These are phyloP conservation scores for Zoanthus sansibaricus DNA, from an alignment of 92 coral and sea anemone species.

Conservation along the genomic window DNA sequence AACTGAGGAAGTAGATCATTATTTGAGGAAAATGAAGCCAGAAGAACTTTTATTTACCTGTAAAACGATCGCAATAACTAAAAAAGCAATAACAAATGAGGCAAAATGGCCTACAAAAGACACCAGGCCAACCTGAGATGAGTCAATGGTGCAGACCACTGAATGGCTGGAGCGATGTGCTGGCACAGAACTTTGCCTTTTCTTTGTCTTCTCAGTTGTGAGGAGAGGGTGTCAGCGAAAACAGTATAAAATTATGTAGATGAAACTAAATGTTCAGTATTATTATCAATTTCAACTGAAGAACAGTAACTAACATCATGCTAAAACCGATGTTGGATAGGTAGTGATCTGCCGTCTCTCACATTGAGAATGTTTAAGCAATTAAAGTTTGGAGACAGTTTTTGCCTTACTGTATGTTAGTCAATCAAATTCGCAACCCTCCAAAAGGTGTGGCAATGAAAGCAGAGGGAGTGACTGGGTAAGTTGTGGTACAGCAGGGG, in stretches of 20 bases:
- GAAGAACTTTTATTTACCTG: no score
- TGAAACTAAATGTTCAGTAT: no score
- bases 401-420: not conserved
- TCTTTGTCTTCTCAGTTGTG: not conserved
- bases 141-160: no score
- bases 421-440: conserved; percentile 10
- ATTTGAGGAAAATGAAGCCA: no score
- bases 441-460: not conserved
- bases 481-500: not conserved
- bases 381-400: not conserved
- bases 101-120: no score
- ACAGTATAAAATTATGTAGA: not conserved
- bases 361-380: not conserved
- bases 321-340: not conserved
- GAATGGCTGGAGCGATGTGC: no score
- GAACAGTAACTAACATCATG: conserved; percentile 7
- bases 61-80: no score
- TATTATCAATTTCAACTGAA: not conserved
- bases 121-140: no score
- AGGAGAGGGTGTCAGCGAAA: not conserved
- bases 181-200: not conserved
- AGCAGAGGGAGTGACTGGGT: not conserved
- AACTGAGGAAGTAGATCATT: no score
- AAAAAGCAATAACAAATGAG: no score
- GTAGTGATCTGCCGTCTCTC: not conserved